phyloP scores from a whole-genome alignment of 2,888 invertebrate genomes.

The Anthrax anthrax region DNA sequence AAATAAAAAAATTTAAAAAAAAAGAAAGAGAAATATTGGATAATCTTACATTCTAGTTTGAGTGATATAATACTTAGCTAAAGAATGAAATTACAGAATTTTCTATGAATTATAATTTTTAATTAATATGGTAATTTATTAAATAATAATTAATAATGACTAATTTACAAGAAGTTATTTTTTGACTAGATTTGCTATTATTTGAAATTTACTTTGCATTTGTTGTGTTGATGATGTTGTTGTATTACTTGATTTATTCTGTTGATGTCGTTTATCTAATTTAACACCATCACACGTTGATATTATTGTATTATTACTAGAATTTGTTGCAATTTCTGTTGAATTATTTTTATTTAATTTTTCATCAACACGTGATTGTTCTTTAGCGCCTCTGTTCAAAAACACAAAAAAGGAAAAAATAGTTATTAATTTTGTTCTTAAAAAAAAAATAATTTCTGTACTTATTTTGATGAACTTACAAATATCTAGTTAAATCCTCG shows the following conservation, averaged over 20 bases:
- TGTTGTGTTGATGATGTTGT: slow-evolving; percentile 4
- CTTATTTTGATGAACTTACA: slow-evolving; percentile 44
- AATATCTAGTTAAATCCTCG: slow-evolving; percentile 82
- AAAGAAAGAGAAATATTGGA: too few species aligned
- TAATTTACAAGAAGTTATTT: slow-evolving; percentile 8
- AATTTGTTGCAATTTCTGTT: slow-evolving; percentile 1
- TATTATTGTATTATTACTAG: slow-evolving; percentile 1
- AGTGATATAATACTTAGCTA: too few species aligned
- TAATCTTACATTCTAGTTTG: too few species aligned
- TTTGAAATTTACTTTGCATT: slow-evolving; percentile 13
- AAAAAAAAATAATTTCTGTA: not conserved
- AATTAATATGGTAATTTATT: not conserved
- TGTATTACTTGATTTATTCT: not conserved
- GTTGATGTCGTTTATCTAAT: not conserved
- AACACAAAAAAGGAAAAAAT: slow-evolving; percentile 16
- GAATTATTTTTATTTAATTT: slow-evolving; percentile 1
- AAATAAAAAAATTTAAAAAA: too few species aligned
- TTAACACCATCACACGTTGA: not conserved
- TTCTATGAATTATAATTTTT: not conserved
- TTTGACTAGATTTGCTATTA: slow-evolving; percentile 16
- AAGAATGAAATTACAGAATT: too few species aligned
- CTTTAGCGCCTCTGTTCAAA: slow-evolving; percentile 35
- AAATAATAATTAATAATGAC: not conserved
- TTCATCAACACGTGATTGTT: slow-evolving; percentile 27
- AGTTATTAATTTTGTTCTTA: too few species aligned